Percentiles rank a stretch among this genome's conserved stretches.
phyloP scores from a whole-genome alignment of 2,113 vertebrate genomes.

The Cricetomys ansorgei region DNA sequence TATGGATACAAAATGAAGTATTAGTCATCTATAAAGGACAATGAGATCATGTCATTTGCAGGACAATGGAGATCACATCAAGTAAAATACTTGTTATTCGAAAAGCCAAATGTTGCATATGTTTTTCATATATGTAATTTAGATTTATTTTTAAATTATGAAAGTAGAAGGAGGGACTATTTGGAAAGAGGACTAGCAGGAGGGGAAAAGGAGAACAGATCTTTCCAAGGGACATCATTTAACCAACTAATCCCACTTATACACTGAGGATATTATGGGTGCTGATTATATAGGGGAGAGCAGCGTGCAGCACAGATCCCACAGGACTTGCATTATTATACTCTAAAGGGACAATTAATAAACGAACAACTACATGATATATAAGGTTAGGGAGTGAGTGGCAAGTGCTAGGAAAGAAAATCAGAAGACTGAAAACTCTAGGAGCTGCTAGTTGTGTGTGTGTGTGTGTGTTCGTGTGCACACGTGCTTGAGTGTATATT shows the following conservation, averaged over 20 bases:
- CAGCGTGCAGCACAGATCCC: not conserved
- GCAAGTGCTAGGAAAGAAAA: not conserved
- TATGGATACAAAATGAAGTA: not conserved
- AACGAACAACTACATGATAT: not conserved
- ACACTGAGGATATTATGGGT: not conserved
- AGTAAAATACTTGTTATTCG: not conserved
- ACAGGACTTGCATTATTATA: slow-evolving; percentile 2
- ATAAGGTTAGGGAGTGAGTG: not conserved
- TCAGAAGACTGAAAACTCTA: not conserved
- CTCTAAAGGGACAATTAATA: not conserved
- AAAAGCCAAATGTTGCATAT: not conserved
- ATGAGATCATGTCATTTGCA: not conserved
- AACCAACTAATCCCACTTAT: not conserved
- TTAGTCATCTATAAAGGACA: not conserved
- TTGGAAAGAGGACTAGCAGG: not conserved
- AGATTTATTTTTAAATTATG: not conserved
- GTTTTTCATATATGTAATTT: not conserved
- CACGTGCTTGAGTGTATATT: not conserved
- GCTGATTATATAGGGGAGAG: not conserved
- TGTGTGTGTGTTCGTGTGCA: not conserved
- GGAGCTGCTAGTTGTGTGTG: not conserved
- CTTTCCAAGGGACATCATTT: slow-evolving; percentile 25
- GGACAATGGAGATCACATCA: not conserved
- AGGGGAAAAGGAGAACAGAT: not conserved
- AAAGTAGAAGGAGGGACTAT: not conserved